Percentiles rank a stretch among this genome's conserved stretches.
Evolutionary conservation across 2,113 vertebrate species (phyloP).

Genomic region (Neogale vison): DNA sequence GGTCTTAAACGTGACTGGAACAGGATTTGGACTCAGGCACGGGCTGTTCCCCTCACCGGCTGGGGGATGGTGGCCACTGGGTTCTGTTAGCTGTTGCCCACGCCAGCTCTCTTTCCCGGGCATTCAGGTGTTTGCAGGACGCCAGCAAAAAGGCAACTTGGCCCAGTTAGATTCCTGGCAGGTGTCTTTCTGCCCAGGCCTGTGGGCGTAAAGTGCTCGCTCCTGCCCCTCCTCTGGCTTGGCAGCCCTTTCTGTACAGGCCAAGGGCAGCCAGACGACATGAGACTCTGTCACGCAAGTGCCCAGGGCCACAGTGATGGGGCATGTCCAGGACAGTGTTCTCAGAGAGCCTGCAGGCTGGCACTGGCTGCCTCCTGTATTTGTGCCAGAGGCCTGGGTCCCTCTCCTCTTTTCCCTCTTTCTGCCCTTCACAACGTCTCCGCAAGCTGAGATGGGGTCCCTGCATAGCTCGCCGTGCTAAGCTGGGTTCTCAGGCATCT

Average conservation of each 20-base stretch:
- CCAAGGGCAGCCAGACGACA: not conserved
- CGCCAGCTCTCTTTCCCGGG: not conserved
- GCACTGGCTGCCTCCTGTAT: no score
- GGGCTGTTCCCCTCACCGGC: not conserved
- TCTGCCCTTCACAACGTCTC: not conserved
- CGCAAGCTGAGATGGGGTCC: rapidly evolving
- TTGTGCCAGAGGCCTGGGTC: not conserved
- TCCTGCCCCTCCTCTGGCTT: rapidly evolving
- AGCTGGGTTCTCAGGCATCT: not conserved
- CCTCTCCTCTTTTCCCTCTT: not conserved
- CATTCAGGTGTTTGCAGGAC: not conserved
- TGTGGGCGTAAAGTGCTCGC: rapidly evolving
- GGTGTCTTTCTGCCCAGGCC: not conserved
- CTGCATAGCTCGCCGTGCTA: rapidly evolving
- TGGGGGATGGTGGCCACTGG: not conserved
- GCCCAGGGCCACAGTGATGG: rapidly evolving
- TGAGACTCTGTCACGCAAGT: rapidly evolving
- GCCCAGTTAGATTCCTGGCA: not conserved
- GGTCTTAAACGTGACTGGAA: not conserved
- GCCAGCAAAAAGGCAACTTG: not conserved
- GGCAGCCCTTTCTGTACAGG: not conserved
- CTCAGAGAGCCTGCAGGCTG: not conserved
- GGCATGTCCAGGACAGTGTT: not conserved
- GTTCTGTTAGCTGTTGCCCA: no score
- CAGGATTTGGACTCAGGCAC: rapidly evolving